Base-by-base conservation (phyloP, 2,113 vertebrate species). In the Cavia porcellus region DNA sequence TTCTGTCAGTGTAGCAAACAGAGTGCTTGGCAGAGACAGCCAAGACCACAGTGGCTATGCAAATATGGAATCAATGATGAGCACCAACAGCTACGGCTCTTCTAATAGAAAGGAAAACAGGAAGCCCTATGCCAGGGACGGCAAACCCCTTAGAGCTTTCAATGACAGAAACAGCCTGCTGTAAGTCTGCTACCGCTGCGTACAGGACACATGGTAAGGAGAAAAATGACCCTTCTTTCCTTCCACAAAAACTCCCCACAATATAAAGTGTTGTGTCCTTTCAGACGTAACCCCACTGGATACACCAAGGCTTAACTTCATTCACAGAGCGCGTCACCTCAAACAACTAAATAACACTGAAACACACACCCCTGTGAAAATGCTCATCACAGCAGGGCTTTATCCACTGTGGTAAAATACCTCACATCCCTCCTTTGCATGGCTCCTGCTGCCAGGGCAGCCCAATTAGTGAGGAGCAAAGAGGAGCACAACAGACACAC, bases 1-100 rank as follows among this genome's bases (percentile, higher is more conserved):
- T 6, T 55, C 14, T 1, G 38, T 32, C 1, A 1, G 13, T 4
- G 8, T 0, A 24, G 12, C 0, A 10, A 0, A 13, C 0, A n/a
- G 4, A 32, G 14, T 30, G 10, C 84, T 22, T 7, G 32, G 5
- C 2, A 25, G 1, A 14, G 55, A 9, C 9, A 28, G 14, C 38
- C 14, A 55, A 11, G 3, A 1, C 30, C 14, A 2, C 0, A 8
- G 20, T 14, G 10, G 30, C 7, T 12, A 15, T 0, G 0, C 32
- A 6, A 66, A 7, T 4, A 20, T 0, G 14, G 20, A 7, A 9
- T 1, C 79, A 11, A 17, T 8, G 66, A 59, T 0, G 5, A 89
- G 13, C 19, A 12, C 1, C 19, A 0, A 13, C 13, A 45, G 0
- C 4, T 61, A 11, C 4, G 8, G 2, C 2, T 30, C 59, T 42